Conservation (phyloP, 2,888 invertebrate genomes). For the Caenorhabditis doughertyi region DNA sequence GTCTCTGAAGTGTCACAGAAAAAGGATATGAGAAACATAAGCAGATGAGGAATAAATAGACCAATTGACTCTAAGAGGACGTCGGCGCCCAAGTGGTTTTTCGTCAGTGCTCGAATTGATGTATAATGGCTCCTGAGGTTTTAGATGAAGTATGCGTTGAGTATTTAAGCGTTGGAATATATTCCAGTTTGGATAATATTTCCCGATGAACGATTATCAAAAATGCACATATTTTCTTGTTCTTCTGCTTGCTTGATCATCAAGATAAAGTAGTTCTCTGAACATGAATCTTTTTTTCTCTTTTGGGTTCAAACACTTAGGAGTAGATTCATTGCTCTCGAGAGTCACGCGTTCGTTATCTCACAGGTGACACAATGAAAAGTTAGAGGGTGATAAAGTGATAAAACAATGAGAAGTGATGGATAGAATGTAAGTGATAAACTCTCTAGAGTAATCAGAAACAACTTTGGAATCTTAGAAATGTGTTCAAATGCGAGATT, state of each 20-base stretch:
- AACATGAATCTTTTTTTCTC: slow-evolving; percentile 1
- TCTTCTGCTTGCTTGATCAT: background rate
- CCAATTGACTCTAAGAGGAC: slow-evolving; percentile 6
- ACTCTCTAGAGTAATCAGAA: background rate
- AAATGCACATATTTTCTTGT: slow-evolving; percentile 31
- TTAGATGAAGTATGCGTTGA: slow-evolving; percentile 21
- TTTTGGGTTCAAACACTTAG: slow-evolving; percentile 6
- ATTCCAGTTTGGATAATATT: background rate
- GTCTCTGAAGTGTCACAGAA: slow-evolving; percentile 27
- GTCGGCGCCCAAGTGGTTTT: slow-evolving; percentile 18
- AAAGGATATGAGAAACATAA: slow-evolving; percentile 45
- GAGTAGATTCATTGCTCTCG: background rate
- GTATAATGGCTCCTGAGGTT: slow-evolving; percentile 30
- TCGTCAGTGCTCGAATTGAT: slow-evolving; percentile 30
- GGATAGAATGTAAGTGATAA: background rate
- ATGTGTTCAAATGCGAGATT: background rate
- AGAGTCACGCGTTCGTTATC: slow-evolving; percentile 28
- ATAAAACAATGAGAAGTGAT: slow-evolving; percentile 27
- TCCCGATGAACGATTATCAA: slow-evolving; percentile 12
- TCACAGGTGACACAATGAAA: slow-evolving; percentile 11
- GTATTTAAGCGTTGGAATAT: background rate
- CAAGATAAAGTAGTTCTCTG: background rate
- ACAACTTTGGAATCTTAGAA: background rate
- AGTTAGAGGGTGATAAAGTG: slow-evolving; percentile 37
- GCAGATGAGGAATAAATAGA: slow-evolving; percentile 8